Conservation (phyloP, 2,888 invertebrate species). For the Microplitis manilae region DNA sequence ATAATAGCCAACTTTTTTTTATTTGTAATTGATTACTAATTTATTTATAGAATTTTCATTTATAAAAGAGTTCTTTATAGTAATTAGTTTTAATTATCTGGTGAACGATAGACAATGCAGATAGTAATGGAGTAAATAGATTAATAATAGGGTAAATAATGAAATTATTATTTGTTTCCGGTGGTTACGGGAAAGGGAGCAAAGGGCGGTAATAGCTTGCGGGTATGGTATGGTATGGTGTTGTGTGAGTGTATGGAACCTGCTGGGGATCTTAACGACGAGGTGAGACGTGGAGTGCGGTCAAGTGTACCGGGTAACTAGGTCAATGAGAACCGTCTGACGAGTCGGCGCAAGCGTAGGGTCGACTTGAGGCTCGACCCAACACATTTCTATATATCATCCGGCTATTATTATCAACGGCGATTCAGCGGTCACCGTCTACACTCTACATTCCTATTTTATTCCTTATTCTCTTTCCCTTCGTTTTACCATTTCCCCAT, state of each 20-base stretch:
- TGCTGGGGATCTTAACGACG: slow-evolving; percentile 46
- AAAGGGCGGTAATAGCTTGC: no score
- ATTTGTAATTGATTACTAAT: slow-evolving; percentile 5
- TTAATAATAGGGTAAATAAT: no score
- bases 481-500: neutral
- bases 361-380: slow-evolving; percentile 30
- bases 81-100: no score
- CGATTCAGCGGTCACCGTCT: slow-evolving; percentile 39
- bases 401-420: slow-evolving; percentile 45
- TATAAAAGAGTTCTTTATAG: no score
- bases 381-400: slow-evolving; percentile 46
- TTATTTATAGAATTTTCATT: neutral
- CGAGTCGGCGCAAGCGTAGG: slow-evolving; percentile 57
- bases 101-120: no score
- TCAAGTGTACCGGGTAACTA: slow-evolving; percentile 72
- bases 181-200: no score
- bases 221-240: no score
- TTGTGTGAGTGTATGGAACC: slow-evolving; percentile 14
- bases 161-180: no score
- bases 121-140: no score
- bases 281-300: slow-evolving; percentile 63
- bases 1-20: neutral
- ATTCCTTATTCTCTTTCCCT: neutral
- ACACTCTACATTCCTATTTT: slow-evolving; percentile 34
- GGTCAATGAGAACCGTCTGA: slow-evolving; percentile 68